These are phyloP conservation scores for Pammene fasciana DNA, from an alignment of 2,888 invertebrate species.

Conservation along the genomic window DNA sequence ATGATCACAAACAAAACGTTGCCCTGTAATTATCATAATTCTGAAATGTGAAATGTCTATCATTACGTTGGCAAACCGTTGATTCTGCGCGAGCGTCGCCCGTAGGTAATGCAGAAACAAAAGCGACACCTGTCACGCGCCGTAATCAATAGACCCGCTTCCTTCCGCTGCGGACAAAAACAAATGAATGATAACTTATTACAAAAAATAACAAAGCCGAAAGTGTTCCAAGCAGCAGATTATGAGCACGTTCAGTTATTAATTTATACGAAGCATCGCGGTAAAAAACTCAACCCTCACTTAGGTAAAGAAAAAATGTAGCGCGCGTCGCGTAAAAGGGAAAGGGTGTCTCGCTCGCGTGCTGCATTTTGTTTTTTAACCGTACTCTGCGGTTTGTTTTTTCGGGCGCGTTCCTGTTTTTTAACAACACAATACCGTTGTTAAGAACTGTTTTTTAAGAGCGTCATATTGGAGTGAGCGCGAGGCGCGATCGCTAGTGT, in stretches of 20 bases:
- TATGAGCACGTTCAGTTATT: conserved; percentile 83
- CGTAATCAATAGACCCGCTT: conserved; percentile 76
- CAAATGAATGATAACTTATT: conserved; percentile 74
- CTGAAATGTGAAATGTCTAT: conserved; percentile 35
- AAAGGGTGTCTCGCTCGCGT: conserved; percentile 82
- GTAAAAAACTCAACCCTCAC: conserved; percentile 80
- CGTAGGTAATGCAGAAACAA: conserved; percentile 49
- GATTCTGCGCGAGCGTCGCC: conserved; percentile 43
- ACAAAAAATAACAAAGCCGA: conserved; percentile 78
- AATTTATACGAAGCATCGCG: conserved; percentile 80
- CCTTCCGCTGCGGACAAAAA: conserved; percentile 78
- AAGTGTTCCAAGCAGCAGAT: conserved; percentile 81
- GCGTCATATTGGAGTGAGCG: conserved; percentile 77
- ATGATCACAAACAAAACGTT: conserved; percentile 2
- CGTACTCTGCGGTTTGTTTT: conserved; percentile 80
- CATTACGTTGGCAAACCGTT: conserved; percentile 40
- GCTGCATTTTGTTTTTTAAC: conserved; percentile 82
- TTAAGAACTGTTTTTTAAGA: conserved; percentile 78
- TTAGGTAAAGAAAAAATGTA: conserved; percentile 75
- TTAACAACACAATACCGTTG: conserved; percentile 81
- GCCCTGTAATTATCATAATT: conserved; percentile 27
- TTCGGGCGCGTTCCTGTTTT: conserved; percentile 80
- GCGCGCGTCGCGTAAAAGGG: conserved; percentile 82
- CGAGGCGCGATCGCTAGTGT: conserved; percentile 71
- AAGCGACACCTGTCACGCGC: conserved; percentile 72